These are phyloP conservation scores for Rafetus swinhoei DNA, from an alignment of 2,113 vertebrate genomes.

Conservation along the genomic window DNA sequence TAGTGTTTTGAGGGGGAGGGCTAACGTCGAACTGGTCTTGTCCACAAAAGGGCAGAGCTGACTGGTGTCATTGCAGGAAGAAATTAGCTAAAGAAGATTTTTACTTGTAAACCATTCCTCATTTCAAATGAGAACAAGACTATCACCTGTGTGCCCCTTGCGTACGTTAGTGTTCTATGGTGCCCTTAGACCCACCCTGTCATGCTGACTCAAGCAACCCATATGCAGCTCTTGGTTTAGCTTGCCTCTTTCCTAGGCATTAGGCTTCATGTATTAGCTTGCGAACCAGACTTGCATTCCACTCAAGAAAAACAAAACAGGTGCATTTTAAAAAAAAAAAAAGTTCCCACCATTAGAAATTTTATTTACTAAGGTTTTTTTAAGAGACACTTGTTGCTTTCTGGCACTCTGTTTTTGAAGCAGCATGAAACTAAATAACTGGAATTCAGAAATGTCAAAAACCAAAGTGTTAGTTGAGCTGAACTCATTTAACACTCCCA, in stretches of 20 bases:
- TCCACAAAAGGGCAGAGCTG: constrained; percentile 51
- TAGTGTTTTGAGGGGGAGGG: constrained; percentile 82
- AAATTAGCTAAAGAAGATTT: constrained; percentile 72
- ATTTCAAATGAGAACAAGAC: constrained; percentile 67
- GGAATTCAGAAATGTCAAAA: constrained; percentile 47
- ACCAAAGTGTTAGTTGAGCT: constrained; percentile 18
- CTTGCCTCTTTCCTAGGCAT: constrained; percentile 39
- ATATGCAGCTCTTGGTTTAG: constrained; percentile 39
- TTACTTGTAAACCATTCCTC: constrained; percentile 75
- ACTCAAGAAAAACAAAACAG: constrained; percentile 66
- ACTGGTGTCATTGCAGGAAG: constrained; percentile 72
- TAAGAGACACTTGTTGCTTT: constrained; percentile 16
- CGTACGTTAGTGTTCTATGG: constrained; percentile 65
- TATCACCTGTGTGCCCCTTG: constrained; percentile 60
- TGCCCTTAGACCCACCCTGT: constrained; percentile 56
- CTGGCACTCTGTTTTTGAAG: constrained; percentile 44
- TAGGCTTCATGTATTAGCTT: constrained; percentile 49
- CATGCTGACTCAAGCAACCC: constrained; percentile 39
- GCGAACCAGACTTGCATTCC: constrained; percentile 66
- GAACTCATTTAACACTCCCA: neutral
- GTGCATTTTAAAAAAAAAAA: constrained; percentile 50
- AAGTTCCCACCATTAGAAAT: constrained; percentile 20
- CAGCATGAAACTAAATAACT: constrained; percentile 46
- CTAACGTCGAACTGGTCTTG: constrained; percentile 66
- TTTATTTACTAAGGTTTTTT: neutral